phyloP scores from a whole-genome alignment of 2,888 invertebrate genomes.

The Heliconius sara region DNA sequence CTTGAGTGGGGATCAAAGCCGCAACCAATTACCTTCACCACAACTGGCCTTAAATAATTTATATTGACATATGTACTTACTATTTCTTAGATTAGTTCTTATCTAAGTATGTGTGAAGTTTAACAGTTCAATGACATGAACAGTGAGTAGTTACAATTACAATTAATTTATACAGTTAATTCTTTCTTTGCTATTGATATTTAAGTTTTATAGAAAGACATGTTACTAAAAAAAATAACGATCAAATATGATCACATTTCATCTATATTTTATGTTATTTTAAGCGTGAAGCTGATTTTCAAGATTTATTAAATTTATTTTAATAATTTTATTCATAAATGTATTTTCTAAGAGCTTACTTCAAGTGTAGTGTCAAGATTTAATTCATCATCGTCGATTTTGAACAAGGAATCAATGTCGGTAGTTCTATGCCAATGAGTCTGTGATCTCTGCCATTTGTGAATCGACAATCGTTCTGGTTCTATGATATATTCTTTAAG shows the following conservation, averaged over 20 bases:
- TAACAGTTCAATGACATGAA: too few species aligned
- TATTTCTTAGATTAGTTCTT: too few species aligned
- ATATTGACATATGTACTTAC: too few species aligned
- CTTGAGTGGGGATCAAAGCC: too few species aligned
- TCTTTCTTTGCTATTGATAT: too few species aligned
- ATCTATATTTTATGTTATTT: background rate
- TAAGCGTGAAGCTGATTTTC: too few species aligned
- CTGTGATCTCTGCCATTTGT: slow-evolving; percentile 87
- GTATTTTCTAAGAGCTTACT: slow-evolving; percentile 53
- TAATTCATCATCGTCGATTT: slow-evolving; percentile 72
- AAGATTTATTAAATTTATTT: background rate
- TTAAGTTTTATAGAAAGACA: background rate
- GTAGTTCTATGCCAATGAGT: slow-evolving; percentile 75
- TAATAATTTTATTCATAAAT: background rate
- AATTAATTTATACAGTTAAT: too few species aligned
- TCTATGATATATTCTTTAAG: slow-evolving; percentile 87
- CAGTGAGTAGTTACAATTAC: too few species aligned
- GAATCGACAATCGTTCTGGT: slow-evolving; percentile 89
- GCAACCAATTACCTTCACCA: too few species aligned
- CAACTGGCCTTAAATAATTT: too few species aligned
- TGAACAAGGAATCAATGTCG: slow-evolving; percentile 62
- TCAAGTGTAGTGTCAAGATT: slow-evolving; percentile 72
- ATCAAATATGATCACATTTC: background rate
- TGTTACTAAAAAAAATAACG: background rate
- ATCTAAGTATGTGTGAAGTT: too few species aligned